Base-by-base conservation (phyloP, 2,797 vertebrate species). In the Dipus sagitta region DNA sequence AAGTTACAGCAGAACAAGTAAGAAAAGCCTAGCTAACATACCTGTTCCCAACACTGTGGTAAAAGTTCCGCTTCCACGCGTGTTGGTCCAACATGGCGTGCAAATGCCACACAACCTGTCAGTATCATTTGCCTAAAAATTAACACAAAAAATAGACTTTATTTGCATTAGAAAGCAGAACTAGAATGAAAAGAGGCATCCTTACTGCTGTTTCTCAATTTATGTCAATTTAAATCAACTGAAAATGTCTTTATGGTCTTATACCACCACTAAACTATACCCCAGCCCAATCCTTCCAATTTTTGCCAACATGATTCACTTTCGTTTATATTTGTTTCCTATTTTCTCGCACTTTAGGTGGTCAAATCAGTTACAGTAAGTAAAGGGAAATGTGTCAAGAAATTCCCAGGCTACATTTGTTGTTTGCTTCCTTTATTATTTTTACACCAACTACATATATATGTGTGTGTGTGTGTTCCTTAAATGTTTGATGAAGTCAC, bases 31-130 rank as follows among this genome's bases (percentile, higher is more conserved):
- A 84, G 85, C 62, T 54, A 94, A 94, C 85, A 98, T 97, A 99
- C 99, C 99, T 99, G 99, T 97, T 99, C 99, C 99, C 99, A 99
- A 97, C 99, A 99, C 94, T 99, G 99, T 4, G 99, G 99, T 96
- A 99, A 98, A 75, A 99, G 99, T 95, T 99, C 99, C n/a, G 99
- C 99, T 98, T 99, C 99, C 32, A 99, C 99, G 81, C 99, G 99
- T 0, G 99, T 99, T 81, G 99, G 99, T 97, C 99, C 99, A 96
- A 99, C 99, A 1, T 99, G 99, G 87, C 98, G 99, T 12, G 99
- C 99, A 96, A 99, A 99, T 0, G 99, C 99, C 97, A 99, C 99
- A 79, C 99, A 99, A 3, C 99, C 99, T 0, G 99, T 99, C 97
- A 99, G 97, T 98, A 99, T 99, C 99, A 99, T 99, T 97, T 99